Base-by-base conservation (phyloP, 1,140 invertebrate species). In the Apis dorsata region DNA sequence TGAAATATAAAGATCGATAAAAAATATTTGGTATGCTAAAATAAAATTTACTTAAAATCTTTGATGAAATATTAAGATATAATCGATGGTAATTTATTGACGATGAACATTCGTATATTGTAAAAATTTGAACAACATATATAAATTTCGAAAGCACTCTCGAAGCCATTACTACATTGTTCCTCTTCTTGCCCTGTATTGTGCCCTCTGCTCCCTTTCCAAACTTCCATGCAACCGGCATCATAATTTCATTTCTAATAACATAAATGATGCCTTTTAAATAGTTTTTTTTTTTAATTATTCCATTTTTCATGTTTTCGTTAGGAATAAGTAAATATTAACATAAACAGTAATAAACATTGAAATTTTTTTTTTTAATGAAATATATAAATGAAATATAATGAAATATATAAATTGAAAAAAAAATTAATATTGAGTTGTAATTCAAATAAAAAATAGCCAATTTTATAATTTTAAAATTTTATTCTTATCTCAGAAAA, bases 211-310 rank as follows among this genome's bases (percentile, higher is more conserved):
- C 49, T 76, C 78, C 51, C 78, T 72, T 73, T 80, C 59, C 78
- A 72, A 80, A 74, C 62, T 57, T 81, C 70, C 24, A 63, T 34
- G 51, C 60, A 74, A 74, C 69, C 71, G 60, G 59, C 59, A 49
- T 92, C 86, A 87, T 88, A 88, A 90, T 90, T 91, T 90, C 87
- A 91, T 86, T 77, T 66, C 34, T 76, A 90, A 90, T 77, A 86
- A 90, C 84, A 90, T 86, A 90, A 89, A 89, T 83, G 87, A 86
- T 74, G 24, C 12, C 69, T 69, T 66, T 51, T 66, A 28, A 73
- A 72, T 71, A 13, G 53, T 76, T 73, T n/a, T 59, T 62, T 77
- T 24, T n/a, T 11, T 34, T 17, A 34, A 76, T 65, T 21, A 13
- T 34, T 44, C 15, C n/a, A 60, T 73, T n/a, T 73, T 24, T 72